phyloP scores from a whole-genome alignment of 2,113 vertebrate species.

The Microtus montanus region DNA sequence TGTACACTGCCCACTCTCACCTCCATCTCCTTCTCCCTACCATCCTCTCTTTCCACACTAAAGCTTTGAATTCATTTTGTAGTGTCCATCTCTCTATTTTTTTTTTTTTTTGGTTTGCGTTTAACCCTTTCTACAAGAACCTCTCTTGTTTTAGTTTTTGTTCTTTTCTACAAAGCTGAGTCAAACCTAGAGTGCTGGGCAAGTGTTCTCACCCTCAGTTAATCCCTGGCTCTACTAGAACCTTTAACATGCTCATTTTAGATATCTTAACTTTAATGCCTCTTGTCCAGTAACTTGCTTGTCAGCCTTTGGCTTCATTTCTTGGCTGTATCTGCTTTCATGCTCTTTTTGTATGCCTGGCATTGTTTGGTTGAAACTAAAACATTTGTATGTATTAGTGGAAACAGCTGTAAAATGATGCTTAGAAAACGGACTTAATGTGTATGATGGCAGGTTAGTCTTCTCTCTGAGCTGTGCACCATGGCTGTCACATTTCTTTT shows the following conservation, averaged over 20 bases:
- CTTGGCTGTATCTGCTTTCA: not conserved
- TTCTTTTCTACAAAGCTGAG: not conserved
- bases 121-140: not conserved
- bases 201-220: no score
- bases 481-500: not conserved
- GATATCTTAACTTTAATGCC: not conserved
- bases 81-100: not conserved
- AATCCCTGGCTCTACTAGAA: not conserved
- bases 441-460: not conserved
- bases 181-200: not conserved
- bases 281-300: not conserved
- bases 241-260: not conserved
- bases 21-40: not conserved
- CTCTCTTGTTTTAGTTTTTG: not conserved
- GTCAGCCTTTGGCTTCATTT: not conserved
- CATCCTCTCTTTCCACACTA: not conserved
- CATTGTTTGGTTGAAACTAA: constrained; percentile 6
- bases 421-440: not conserved
- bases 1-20: not conserved
- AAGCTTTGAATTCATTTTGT: not conserved
- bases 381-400: not conserved
- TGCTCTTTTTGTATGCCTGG: not conserved
- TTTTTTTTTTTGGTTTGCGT: not conserved
- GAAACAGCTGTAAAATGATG: not conserved
- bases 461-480: not conserved